A percentile compares a stretch with the other conserved stretches of the same genome.
phyloP scores from a whole-genome alignment of 2,797 vertebrate species.

The Delichon dasypus region DNA sequence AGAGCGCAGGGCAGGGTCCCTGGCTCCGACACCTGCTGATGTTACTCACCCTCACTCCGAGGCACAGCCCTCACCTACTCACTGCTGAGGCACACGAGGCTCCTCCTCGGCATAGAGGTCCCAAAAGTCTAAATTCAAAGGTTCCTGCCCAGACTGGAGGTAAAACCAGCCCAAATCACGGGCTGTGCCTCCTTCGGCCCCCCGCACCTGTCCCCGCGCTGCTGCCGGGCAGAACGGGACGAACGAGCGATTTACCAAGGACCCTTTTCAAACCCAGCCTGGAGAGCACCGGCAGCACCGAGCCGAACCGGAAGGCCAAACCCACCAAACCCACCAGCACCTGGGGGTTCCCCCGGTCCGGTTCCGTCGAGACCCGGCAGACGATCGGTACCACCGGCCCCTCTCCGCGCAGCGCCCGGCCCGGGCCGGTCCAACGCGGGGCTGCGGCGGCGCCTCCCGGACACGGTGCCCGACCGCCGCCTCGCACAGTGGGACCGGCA shows the following conservation, averaged over 20 bases:
- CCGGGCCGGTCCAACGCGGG: not conserved
- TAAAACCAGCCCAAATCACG: accelerated
- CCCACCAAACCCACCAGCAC: not conserved
- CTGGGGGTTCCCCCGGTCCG: not conserved
- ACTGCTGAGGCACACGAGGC: not conserved
- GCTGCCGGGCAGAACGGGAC: accelerated
- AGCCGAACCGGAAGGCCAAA: too few relatives aligned
- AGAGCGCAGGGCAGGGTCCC: not conserved
- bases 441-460: not conserved
- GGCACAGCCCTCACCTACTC: not conserved
- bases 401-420: not conserved
- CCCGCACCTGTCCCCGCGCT: too few relatives aligned
- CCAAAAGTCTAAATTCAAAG: not conserved
- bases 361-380: not conserved
- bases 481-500: not conserved
- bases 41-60: not conserved
- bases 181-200: not conserved
- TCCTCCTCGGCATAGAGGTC: not conserved
- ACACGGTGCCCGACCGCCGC: not conserved
- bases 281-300: not conserved
- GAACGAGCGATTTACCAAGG: accelerated
- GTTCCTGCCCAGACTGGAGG: not conserved
- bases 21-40: not conserved
- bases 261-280: not conserved
- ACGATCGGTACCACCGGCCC: not conserved